Evolutionary conservation across 2,113 vertebrate species (phyloP).

Genomic region (Notechis scutatus): DNA sequence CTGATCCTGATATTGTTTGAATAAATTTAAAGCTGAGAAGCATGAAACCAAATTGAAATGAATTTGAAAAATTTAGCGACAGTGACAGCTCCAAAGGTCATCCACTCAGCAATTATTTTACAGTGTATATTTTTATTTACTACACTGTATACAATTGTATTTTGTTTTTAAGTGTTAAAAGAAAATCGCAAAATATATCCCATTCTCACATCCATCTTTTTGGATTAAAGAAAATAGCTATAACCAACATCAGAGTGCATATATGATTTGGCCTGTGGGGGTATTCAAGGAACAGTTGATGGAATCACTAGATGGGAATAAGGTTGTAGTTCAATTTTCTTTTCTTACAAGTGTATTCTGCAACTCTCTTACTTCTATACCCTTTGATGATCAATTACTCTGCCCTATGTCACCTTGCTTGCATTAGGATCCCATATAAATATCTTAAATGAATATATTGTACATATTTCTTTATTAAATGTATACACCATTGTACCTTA

Average conservation of each 20-base stretch:
- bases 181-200: neutral
- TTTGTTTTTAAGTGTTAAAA: neutral
- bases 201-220: neutral
- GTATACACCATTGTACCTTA: neutral
- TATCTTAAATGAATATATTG: neutral
- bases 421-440: neutral
- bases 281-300: neutral
- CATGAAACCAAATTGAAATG: neutral
- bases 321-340: neutral
- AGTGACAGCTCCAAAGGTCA: neutral
- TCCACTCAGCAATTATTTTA: neutral
- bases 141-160: neutral
- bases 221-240: neutral
- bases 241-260: neutral
- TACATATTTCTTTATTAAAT: neutral
- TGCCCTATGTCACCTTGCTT: neutral
- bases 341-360: neutral
- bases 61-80: neutral
- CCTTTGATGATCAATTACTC: neutral
- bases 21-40: neutral
- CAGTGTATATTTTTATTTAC: neutral
- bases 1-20: neutral
- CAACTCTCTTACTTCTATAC: neutral
- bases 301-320: neutral
- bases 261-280: neutral